Evolutionary conservation across 2,888 invertebrate genomes (phyloP), one percentile per base, ranked within the genome.

Genomic region (Polymixis lichenea): DNA sequence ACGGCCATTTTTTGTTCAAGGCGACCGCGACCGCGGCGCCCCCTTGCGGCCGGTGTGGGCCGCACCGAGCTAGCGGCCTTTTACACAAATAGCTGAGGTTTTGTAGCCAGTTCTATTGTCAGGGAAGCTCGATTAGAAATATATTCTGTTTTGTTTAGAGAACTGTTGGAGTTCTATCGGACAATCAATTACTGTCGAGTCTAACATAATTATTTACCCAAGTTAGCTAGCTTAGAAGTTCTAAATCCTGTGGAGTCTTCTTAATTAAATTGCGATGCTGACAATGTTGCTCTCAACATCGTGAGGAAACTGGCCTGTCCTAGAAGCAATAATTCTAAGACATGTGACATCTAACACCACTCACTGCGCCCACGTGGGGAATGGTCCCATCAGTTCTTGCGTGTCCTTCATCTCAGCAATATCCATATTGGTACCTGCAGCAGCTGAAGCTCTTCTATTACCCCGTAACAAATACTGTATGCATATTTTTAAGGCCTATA

Each of bases 1-100:
- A 70, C 28, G 67, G 64, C 28, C 62, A 61, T 46, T 76, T 80
- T 81, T 86, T 86, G 74, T 76, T 73, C 53, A 32, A 53, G 65
- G 64, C 62, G 61, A n/a, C 43, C 74, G 17, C 32, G 25, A 46
- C 68, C 60, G 32, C 46, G 17, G 32, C 13, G 43, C 11, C 51
- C 60, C 56, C 62, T 32, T 32, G 65, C 56, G 72, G 75, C 55
- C 51, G 46, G 19, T 9, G 56, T 56, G 66, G 9, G 60, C 77
- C 65, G 19, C 73, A 46, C 19, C 60, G 72, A 65, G 74, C 80
- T 77, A 62, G 73, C 62, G 72, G 69, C 55, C 65, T 77, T 77
- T 75, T 77, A 86, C 67, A 72, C 60, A 53, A 65, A 80, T 66
- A 32, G 65, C 66, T 70, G 56, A 67, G 75, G 75, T 79, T 79